phyloP scores from a whole-genome alignment of 2,888 invertebrate species.

The Tetrapedia diversipes region DNA sequence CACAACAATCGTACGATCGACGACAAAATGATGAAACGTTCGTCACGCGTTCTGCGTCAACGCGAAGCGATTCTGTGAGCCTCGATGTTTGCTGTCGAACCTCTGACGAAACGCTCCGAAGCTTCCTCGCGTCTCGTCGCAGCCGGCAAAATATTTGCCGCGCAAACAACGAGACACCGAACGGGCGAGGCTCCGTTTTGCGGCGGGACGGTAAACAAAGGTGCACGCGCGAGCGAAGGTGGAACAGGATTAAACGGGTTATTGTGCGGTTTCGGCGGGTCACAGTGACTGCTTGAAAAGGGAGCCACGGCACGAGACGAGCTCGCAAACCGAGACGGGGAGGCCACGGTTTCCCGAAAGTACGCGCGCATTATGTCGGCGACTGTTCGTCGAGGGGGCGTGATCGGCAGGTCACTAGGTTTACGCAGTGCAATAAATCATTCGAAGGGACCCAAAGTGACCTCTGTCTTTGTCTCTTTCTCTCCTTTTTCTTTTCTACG shows the following conservation, averaged over 20 bases:
- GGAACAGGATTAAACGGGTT: slow-evolving; percentile 65
- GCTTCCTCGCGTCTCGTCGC: slow-evolving; percentile 7
- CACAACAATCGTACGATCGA: too few species aligned
- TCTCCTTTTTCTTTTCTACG: too few species aligned
- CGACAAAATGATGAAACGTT: too few species aligned
- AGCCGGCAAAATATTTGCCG: slow-evolving; percentile 53
- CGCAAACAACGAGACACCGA: slow-evolving; percentile 37
- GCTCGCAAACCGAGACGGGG: slow-evolving; percentile 1
- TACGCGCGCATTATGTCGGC: slow-evolving; percentile 47
- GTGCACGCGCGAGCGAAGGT: slow-evolving; percentile 35
- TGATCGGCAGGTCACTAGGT: slow-evolving; percentile 76
- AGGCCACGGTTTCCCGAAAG: slow-evolving; percentile 12
- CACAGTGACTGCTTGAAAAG: slow-evolving; percentile 42
- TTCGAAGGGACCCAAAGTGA: slow-evolving; percentile 36
- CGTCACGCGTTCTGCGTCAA: too few species aligned
- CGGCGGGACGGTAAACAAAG: slow-evolving; percentile 53
- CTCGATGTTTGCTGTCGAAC: too few species aligned
- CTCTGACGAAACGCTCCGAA: not conserved
- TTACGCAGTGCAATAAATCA: slow-evolving; percentile 76
- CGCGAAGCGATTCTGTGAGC: too few species aligned
- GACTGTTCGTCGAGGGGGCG: slow-evolving; percentile 64
- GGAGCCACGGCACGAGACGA: slow-evolving; percentile 32
- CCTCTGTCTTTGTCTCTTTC: slow-evolving; percentile 17
- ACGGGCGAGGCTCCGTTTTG: slow-evolving; percentile 39
- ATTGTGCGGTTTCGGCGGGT: slow-evolving; percentile 61